Conservation (phyloP, 2,113 vertebrate species). For the Prinia subflava region DNA sequence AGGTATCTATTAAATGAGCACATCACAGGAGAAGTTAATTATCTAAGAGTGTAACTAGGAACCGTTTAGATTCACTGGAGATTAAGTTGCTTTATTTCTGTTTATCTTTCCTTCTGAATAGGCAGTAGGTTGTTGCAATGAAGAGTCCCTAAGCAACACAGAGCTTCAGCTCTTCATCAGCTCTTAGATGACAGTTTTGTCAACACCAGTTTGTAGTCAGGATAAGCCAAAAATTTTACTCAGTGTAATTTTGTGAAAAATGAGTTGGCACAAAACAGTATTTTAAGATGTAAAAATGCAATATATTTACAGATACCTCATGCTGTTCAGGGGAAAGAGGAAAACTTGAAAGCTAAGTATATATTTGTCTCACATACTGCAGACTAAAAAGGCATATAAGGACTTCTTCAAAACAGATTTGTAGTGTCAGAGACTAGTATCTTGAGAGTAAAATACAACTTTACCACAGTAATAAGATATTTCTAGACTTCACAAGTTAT, state of each 20-base stretch:
- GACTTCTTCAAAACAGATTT: neutral
- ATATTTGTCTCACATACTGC: neutral
- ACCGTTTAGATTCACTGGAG: neutral
- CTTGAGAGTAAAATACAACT: neutral
- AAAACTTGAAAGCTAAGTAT: neutral
- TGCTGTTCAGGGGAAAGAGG: neutral
- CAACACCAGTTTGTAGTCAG: neutral
- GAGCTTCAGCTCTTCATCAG: neutral
- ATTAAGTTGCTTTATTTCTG: slow-evolving; percentile 44
- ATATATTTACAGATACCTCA: neutral
- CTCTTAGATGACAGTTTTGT: neutral
- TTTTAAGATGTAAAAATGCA: neutral
- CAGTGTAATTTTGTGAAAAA: neutral
- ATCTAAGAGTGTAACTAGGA: neutral
- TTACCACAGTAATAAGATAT: neutral
- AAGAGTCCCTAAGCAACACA: neutral
- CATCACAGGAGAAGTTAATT: slow-evolving; percentile 44
- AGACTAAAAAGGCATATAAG: neutral
- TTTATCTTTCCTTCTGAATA: slow-evolving; percentile 30
- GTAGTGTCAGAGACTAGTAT: neutral
- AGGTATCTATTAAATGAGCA: slow-evolving; percentile 47
- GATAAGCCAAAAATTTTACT: neutral
- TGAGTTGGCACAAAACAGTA: neutral
- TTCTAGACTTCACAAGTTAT: neutral
- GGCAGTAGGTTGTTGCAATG: neutral